phyloP scores from a whole-genome alignment of 2,113 vertebrate species.

The Crotophaga sulcirostris region DNA sequence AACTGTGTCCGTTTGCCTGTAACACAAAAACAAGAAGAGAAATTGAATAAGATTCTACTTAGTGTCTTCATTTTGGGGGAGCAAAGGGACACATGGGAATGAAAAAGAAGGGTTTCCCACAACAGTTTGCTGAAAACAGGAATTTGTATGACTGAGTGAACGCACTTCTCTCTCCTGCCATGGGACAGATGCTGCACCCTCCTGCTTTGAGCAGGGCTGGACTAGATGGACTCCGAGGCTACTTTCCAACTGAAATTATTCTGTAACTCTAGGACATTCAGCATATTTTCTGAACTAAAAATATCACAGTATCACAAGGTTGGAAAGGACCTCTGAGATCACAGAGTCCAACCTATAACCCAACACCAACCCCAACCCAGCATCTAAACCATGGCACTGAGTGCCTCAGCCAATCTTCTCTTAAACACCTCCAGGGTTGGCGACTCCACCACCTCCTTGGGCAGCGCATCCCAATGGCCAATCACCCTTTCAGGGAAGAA shows the following conservation, averaged over 20 bases:
- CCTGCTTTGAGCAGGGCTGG: not conserved
- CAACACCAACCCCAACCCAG: no score
- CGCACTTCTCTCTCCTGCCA: rapidly evolving
- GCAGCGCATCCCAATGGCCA: no score
- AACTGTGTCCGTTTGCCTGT: constrained; percentile 99
- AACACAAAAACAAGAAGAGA: constrained; percentile 78
- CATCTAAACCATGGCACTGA: no score
- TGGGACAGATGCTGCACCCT: not conserved
- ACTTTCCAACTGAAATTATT: not conserved
- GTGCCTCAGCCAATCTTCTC: no score
- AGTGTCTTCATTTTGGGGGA: not conserved
- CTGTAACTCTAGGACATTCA: rapidly evolving
- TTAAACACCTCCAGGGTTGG: no score
- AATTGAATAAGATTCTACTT: not conserved
- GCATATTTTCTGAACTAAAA: not conserved
- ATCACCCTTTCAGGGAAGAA: no score
- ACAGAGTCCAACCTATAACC: no score
- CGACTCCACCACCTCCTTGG: no score
- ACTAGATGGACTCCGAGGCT: not conserved
- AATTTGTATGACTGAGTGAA: not conserved
- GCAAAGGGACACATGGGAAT: not conserved
- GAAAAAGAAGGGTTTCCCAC: not conserved
- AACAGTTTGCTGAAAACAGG: not conserved
- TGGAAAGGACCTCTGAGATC: no score
- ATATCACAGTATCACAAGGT: no score